Evolutionary conservation across 2,797 vertebrate species (phyloP).

Genomic region (Poecilia gillii): DNA sequence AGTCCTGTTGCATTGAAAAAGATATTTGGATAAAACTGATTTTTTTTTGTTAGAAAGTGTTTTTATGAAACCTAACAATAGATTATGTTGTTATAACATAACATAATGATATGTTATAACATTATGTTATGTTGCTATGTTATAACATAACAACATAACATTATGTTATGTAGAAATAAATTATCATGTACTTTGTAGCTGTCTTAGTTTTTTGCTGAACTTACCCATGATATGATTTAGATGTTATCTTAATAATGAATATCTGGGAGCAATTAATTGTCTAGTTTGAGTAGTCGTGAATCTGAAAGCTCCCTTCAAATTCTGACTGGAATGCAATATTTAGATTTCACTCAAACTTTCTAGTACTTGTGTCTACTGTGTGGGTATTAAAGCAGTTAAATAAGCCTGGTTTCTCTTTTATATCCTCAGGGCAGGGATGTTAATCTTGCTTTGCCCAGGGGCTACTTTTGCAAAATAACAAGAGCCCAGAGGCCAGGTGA

Average conservation of each 20-base stretch:
- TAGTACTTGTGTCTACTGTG: background rate
- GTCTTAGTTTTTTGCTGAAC: background rate
- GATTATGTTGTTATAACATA: background rate
- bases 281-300: background rate
- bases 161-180: background rate
- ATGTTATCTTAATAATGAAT: background rate
- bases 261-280: background rate
- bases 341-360: background rate
- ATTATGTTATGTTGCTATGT: background rate
- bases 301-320: background rate
- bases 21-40: background rate
- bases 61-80: background rate
- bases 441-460: slow-evolving; percentile 8
- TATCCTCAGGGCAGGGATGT: slow-evolving; percentile 3
- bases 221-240: background rate
- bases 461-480: slow-evolving; percentile 6
- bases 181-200: background rate
- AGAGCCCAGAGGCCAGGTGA: background rate
- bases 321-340: background rate
- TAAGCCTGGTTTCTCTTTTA: background rate
- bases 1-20: background rate
- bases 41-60: background rate
- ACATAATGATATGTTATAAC: background rate
- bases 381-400: slow-evolving; percentile 1
- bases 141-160: background rate